Base-by-base conservation (phyloP, 1,140 invertebrate genomes). In the Hestina assimilis region DNA sequence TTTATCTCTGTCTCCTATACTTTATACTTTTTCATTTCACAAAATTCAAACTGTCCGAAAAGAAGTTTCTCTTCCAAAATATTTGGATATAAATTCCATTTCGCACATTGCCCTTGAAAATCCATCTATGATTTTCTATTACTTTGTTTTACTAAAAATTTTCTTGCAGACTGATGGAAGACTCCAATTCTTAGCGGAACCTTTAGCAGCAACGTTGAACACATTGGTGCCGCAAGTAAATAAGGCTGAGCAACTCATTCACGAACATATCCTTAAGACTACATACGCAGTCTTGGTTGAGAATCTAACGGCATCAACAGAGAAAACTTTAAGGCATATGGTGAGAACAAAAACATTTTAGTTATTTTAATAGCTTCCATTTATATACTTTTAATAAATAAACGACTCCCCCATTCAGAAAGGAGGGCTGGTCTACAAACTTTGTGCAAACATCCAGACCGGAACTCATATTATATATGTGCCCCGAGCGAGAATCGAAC, bases 161-260 rank as follows among this genome's bases (percentile, higher is more conserved):
- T 56, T 58, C 59, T 4, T 45, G 20, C 47, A 89, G 89, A 84
- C 86, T 7, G 89, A 89, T 48, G 85, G 79, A 0, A 75, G 89
- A 14, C 64, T 89, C 1, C 93, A 94, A 67, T 94, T 93, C 71
- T 82, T 95, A 20, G 90, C 91, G 29, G 92, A 94, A 14, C 89
- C 90, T 17, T 82, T 92, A 2, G 79, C 83, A 0, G 89, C 89
- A 8, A 91, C 91, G 0, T 63, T 94, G 4, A 91, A 91, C 24
- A 90, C 90, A 54, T 79, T 94, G 7, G 78, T 89, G 19, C 75
- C 84, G 0, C 73, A 78, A 38, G 61, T 72, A 0, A 63, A 71
- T 11, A 75, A 72, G 9, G 75, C 80, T 2, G 83, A 89, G 47
- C 85, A 89, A 48, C 57, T 89, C 9, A 66, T 88, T 19, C 81